Base-by-base conservation (phyloP, 2,113 vertebrate genomes). In the Oncorhynchus gorbuscha region DNA sequence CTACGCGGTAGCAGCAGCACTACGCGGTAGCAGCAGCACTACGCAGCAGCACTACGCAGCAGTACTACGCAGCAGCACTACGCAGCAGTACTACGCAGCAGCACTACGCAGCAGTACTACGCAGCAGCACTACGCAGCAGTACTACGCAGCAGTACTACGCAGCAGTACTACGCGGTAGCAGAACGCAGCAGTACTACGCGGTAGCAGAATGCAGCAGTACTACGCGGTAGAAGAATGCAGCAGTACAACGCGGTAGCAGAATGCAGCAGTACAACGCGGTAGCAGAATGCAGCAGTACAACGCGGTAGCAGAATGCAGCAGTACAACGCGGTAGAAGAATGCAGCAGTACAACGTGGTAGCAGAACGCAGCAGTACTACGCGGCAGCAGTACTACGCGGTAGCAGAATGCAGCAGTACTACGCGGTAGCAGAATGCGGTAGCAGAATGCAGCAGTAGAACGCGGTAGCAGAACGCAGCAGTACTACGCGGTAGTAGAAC, bases 51-150 rank as follows among this genome's bases (percentile, higher is more conserved):
- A n/a, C n/a, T n/a, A n/a, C n/a, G 58, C 24, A 24, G 24, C 24
- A 24, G 24, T 24, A 24, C 24, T 1, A 24, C 24, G 24, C 24
- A 1, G 24, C 1, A 24, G 24, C 24, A 24, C 1, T 48, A 72
- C 80, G 79, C 84, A 79, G 82, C 80, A 1, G 70, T 75, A 35
- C 51, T 66, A 51, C 30, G 13, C 48, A 3, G 48, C 14, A 49
- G 13, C 0, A 49, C 2, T 7, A 35, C 7, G 32, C 32, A 35
- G 32, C 5, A 7, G 32, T 35, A 7, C 5, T 1, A 35, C 6
- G 6, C 6, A 1, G 32, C 7, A 35, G 32, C 1, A 18, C 14
- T 16, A 55, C 3, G 14, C 51, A 18, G 51, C 51, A 7, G 32
- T 35, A 14, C 20, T 8, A 61, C 0, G 58, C 20, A 0, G 58